A percentile compares a stretch with the other conserved stretches of the same genome.
Evolutionary conservation across 2,888 invertebrate genomes (phyloP).

Genomic region (Pilophorus perplexus): DNA sequence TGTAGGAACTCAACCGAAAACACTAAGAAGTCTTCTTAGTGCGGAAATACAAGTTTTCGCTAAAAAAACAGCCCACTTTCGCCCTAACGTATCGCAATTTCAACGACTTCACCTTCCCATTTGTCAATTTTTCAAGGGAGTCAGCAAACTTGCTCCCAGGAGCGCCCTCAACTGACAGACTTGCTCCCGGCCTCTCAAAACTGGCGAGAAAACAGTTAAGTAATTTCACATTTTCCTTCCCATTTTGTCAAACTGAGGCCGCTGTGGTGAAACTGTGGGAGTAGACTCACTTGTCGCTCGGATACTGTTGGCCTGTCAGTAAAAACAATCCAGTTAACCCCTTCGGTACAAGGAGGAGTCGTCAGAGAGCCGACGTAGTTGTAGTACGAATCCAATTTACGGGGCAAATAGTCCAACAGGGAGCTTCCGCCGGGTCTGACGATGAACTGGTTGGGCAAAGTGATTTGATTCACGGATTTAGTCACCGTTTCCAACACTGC

Average conservation of each 20-base stretch:
- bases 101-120: too few species aligned
- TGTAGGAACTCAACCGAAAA: too few species aligned
- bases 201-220: not conserved
- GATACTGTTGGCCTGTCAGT: slow-evolving; percentile 2
- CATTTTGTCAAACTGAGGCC: not conserved
- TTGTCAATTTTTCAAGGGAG: too few species aligned
- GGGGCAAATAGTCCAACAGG: slow-evolving; percentile 9
- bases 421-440: not conserved
- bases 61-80: too few species aligned
- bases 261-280: too few species aligned
- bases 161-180: not conserved
- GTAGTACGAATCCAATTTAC: slow-evolving; percentile 6
- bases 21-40: too few species aligned
- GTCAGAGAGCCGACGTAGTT: slow-evolving; percentile 26
- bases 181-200: not conserved
- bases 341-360: slow-evolving; percentile 31
- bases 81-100: too few species aligned
- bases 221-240: not conserved
- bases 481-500: not conserved
- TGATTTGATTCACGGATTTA: not conserved
- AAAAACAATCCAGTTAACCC: slow-evolving; percentile 23
- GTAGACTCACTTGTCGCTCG: slow-evolving; percentile 7
- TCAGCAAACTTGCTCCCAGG: not conserved
- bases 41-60: too few species aligned
- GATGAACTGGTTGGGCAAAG: not conserved